Conservation (phyloP, 1,140 invertebrate species). For the Drosophila athabasca region DNA sequence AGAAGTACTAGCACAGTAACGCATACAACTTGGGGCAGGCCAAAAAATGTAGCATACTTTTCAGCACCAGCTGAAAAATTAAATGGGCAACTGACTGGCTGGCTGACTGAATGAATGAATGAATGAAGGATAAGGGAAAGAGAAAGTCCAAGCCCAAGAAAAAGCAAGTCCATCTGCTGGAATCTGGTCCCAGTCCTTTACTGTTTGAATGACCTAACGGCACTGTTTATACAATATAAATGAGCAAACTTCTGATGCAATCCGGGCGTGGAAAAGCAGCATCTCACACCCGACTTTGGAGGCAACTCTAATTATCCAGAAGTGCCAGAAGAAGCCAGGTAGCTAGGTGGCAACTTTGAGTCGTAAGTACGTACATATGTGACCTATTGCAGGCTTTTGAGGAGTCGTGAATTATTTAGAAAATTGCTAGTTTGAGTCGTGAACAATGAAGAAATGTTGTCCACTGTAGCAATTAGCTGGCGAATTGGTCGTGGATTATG, state of each 20-base stretch:
- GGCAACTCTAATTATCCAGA: constrained; percentile 53
- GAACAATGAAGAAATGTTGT: too few relatives aligned
- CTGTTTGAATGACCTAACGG: constrained; percentile 54
- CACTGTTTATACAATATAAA: constrained; percentile 78
- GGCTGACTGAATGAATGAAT: constrained; percentile 7
- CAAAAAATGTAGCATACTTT: constrained; percentile 47
- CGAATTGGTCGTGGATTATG: background rate
- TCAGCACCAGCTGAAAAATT: constrained; percentile 39
- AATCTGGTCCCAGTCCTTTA: constrained; percentile 10
- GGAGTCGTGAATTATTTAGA: background rate
- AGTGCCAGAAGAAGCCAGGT: background rate
- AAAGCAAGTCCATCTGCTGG: background rate
- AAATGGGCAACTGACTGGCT: constrained; percentile 37
- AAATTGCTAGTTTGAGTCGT: background rate
- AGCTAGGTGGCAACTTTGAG: too few relatives aligned
- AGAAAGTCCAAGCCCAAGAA: constrained; percentile 10
- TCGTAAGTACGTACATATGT: too few relatives aligned
- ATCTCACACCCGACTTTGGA: background rate
- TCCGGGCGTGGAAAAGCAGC: constrained; percentile 19
- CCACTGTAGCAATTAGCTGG: too few relatives aligned
- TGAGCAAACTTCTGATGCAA: constrained; percentile 68
- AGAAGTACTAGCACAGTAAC: background rate
- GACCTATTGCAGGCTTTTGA: too few relatives aligned
- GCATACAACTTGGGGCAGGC: background rate
- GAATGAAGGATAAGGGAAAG: constrained; percentile 1